Conservation (phyloP, 1,140 invertebrate genomes). For the Batillaria attramentaria region DNA sequence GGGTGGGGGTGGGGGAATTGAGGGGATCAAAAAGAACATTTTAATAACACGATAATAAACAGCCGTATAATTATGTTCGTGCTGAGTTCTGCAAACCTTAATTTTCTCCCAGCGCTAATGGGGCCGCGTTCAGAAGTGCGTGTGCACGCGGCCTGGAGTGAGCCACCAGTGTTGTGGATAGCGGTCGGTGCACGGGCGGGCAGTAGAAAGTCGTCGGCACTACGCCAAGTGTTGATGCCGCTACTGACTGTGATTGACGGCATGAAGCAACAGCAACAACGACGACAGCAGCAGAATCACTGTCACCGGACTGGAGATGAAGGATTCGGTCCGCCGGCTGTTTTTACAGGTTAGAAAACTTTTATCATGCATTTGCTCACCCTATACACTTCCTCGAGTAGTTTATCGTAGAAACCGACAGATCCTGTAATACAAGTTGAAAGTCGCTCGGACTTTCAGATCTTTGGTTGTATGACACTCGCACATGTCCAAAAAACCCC, state of each 20-base stretch:
- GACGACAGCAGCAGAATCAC: constrained; percentile 23
- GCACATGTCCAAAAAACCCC: no score
- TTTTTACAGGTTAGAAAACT: constrained; percentile 9
- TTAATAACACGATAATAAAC: no score
- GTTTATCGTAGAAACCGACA: no score
- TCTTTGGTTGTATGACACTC: no score
- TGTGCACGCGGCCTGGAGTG: constrained; percentile 46
- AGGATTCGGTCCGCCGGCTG: neutral
- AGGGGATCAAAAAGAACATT: no score
- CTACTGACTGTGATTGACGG: constrained; percentile 32
- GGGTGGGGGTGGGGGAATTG: no score
- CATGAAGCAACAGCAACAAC: constrained; percentile 33
- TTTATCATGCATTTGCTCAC: neutral
- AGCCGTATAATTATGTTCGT: no score
- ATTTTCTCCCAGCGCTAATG: constrained; percentile 43
- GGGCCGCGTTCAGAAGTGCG: constrained; percentile 46
- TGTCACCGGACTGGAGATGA: neutral
- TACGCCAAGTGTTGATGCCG: constrained; percentile 44
- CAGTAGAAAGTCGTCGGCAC: constrained; percentile 44
- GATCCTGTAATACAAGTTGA: no score
- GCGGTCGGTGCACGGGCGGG: constrained; percentile 43
- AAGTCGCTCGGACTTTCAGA: no score
- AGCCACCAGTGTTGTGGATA: constrained; percentile 50
- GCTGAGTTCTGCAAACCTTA: no score
- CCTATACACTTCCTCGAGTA: neutral